phyloP scores from a whole-genome alignment of 2,888 invertebrate genomes.

The Apoda limacodes region DNA sequence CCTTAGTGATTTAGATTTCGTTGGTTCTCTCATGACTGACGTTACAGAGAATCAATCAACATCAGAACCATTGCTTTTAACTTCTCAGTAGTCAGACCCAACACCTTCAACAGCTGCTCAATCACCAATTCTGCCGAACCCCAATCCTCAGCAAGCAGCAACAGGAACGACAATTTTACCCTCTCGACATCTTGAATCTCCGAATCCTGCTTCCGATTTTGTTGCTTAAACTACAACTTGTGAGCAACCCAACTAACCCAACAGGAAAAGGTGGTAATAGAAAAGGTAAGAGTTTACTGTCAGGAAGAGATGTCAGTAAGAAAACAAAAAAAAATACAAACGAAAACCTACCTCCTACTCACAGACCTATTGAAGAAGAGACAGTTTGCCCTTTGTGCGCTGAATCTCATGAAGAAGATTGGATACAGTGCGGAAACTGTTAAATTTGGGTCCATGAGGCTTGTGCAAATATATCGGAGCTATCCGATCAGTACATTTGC shows the following conservation, averaged over 20 bases:
- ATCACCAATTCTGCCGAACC: background rate
- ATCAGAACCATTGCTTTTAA: slow-evolving; percentile 1
- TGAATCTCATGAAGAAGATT: slow-evolving; percentile 13
- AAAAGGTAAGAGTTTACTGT: background rate
- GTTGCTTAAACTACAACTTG: slow-evolving; percentile 1
- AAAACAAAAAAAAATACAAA: slow-evolving; percentile 6
- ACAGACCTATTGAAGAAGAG: slow-evolving; percentile 1
- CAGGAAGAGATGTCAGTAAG: slow-evolving; percentile 5
- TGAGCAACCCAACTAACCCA: background rate
- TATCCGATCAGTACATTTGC: slow-evolving; percentile 5
- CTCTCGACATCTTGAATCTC: background rate
- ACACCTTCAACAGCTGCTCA: background rate
- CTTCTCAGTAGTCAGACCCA: background rate
- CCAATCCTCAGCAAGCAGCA: slow-evolving; percentile 1
- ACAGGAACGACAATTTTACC: slow-evolving; percentile 1
- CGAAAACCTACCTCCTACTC: slow-evolving; percentile 2
- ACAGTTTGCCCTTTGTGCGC: slow-evolving; percentile 9
- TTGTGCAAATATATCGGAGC: slow-evolving; percentile 8
- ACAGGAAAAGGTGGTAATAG: background rate
- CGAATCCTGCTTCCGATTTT: background rate
- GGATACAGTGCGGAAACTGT: slow-evolving; percentile 16
- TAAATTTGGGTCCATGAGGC: slow-evolving; percentile 12
- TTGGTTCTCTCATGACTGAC: slow-evolving; percentile 4
- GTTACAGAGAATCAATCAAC: slow-evolving; percentile 3
- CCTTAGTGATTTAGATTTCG: slow-evolving; percentile 16